Evolutionary conservation across 2,797 vertebrate genomes (phyloP).

Genomic region (Sebastes hopkinsi): DNA sequence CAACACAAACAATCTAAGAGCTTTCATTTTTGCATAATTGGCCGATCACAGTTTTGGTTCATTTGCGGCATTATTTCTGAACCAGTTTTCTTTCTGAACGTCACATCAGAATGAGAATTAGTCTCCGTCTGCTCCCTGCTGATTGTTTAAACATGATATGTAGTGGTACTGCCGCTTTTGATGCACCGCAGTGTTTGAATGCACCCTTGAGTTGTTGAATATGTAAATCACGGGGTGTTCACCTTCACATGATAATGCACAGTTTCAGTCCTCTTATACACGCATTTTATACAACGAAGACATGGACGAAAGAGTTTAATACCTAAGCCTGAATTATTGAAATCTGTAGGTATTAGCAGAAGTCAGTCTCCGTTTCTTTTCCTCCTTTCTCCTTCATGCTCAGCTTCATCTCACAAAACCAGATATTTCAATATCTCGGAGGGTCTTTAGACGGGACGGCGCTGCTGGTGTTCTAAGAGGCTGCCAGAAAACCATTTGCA

Average conservation of each 20-base stretch:
- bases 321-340: neutral
- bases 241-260: neutral
- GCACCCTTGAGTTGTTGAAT: conserved; percentile 10
- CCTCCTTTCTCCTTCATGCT: neutral
- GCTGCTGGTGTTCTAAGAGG: neutral
- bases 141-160: conserved; percentile 1
- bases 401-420: neutral
- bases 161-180: conserved; percentile 5
- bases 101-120: conserved; percentile 18
- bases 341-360: neutral
- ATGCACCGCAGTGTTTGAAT: conserved; percentile 1
- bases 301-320: neutral
- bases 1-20: neutral
- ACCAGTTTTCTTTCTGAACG: neutral
- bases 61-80: neutral
- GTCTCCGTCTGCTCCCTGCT: neutral
- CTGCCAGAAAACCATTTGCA: conserved; percentile 20
- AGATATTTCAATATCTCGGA: neutral
- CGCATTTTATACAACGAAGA: neutral
- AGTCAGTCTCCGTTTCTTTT: neutral
- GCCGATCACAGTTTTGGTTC: neutral
- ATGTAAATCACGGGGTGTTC: conserved; percentile 7
- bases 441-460: neutral
- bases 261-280: neutral
- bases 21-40: neutral